Evolutionary conservation across 1,140 invertebrate species (phyloP), one percentile per base, ranked within the genome.

Genomic region (Zeugodacus cucurbitae): DNA sequence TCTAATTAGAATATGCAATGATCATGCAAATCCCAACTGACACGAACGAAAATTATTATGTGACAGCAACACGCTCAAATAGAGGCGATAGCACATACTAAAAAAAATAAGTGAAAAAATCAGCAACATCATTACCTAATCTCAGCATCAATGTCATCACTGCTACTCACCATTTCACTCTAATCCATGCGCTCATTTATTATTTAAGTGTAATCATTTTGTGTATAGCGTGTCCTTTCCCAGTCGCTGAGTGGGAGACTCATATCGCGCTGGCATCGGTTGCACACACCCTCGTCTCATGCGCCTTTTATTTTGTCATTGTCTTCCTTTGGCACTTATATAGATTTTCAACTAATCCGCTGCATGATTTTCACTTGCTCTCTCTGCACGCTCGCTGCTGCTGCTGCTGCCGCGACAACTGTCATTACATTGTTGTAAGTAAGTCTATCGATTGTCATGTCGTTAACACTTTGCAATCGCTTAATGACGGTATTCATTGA

Each of bases 371-470:
- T 37, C 67, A 32, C 67, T 32, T 17, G 10, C 17, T 29, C 14
- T 26, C 8, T 10, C 29, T 41, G 34, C 34, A n/a, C 32, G 8
- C 4, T 29, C 29, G n/a, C 22, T 26, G 58, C 58, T 34, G 29
- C 11, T 14, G 26, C 14, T n/a, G 5, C n/a, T 67, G 62, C 62
- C 11, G 62, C 29, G 29, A 67, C 14, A 17, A 34, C n/a, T 29
- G 67, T 37, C 32, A 74, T 32, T 74, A 74, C 34, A n/a, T n/a
- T 54, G 48, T 17, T 54, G n/a, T 41, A 41, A 41, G 48, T 54
- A 54, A 54, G 48, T 54, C 48, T 54, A 74, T 74, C 67, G 67
- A 74, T 74, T 74, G 67, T 74, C 34, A 74, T 74, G 67, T 74
- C 67, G 67, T 74, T 74, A 74, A 74, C 67, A 74, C 67, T 74